These are phyloP conservation scores for Morphnarchus princeps DNA, from an alignment of 2,113 vertebrate genomes.

Conservation along the genomic window DNA sequence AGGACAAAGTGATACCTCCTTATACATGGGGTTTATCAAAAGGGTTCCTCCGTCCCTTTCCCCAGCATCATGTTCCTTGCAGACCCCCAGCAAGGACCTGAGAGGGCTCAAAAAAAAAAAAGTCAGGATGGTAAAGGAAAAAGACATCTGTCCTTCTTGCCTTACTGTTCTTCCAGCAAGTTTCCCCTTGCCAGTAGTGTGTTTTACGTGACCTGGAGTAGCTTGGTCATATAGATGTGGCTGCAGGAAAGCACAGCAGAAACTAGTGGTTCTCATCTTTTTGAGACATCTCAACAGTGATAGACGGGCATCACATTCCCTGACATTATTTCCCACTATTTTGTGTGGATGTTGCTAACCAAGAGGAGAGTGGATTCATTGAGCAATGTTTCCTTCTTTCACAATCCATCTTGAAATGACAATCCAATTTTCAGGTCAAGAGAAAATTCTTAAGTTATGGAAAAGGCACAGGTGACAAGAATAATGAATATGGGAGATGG, in stretches of 20 bases:
- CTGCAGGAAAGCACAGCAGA: not conserved
- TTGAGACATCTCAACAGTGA: not conserved
- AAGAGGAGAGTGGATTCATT: not conserved
- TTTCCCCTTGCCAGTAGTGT: not conserved
- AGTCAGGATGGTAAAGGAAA: not conserved
- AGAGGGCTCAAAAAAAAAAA: not conserved
- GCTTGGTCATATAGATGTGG: not conserved
- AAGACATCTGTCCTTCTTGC: not conserved
- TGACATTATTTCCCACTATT: not conserved
- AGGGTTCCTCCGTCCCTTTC: not conserved
- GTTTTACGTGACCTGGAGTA: not conserved
- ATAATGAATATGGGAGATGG: not conserved
- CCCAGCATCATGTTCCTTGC: not conserved
- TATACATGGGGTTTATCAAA: not conserved
- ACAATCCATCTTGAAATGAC: not conserved
- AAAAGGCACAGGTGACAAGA: not conserved
- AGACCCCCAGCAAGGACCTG: not conserved
- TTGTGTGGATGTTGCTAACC: not conserved
- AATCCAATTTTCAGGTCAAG: slow-evolving; percentile 25
- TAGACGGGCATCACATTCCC: not conserved
- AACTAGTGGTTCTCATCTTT: not conserved
- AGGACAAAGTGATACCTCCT: not conserved
- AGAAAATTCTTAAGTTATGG: not conserved
- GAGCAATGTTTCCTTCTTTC: not conserved
- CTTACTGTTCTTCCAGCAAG: not conserved